Evolutionary conservation across 2,113 vertebrate species (phyloP).

Genomic region (Cranoglanis bouderius): DNA sequence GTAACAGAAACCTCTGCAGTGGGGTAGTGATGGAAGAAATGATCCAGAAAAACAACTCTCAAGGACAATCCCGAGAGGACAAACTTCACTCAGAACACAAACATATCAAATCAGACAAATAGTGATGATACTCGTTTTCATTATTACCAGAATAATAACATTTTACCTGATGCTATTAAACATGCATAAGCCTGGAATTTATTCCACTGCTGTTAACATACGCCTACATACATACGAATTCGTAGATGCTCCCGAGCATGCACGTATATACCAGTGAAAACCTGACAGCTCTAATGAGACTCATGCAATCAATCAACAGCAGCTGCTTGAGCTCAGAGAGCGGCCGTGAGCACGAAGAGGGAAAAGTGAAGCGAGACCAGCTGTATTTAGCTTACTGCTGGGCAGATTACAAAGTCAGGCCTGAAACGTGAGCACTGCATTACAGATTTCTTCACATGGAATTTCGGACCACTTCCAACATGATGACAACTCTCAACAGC

Average conservation of each 20-base stretch:
- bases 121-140: background rate
- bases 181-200: background rate
- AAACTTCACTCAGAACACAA: background rate
- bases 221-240: too few species aligned
- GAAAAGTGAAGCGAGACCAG: background rate
- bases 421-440: background rate
- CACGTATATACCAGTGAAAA: conserved; percentile 16
- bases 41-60: background rate
- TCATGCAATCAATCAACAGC: conserved; percentile 40
- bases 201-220: background rate
- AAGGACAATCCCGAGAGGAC: background rate
- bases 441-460: background rate
- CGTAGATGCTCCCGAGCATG: background rate
- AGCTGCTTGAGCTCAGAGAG: conserved; percentile 26
- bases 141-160: background rate
- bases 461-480: background rate
- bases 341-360: conserved; percentile 9
- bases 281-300: conserved; percentile 17
- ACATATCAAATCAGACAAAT: background rate
- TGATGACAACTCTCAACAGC: background rate
- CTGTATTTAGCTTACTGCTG: conserved; percentile 43
- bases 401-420: conserved; percentile 26
- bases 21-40: background rate
- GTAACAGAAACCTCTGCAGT: background rate
- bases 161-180: background rate